Percentiles rank a stretch among this genome's conserved stretches.
Conservation (phyloP, 1,140 invertebrate species). For the Drosophila takahashii region DNA sequence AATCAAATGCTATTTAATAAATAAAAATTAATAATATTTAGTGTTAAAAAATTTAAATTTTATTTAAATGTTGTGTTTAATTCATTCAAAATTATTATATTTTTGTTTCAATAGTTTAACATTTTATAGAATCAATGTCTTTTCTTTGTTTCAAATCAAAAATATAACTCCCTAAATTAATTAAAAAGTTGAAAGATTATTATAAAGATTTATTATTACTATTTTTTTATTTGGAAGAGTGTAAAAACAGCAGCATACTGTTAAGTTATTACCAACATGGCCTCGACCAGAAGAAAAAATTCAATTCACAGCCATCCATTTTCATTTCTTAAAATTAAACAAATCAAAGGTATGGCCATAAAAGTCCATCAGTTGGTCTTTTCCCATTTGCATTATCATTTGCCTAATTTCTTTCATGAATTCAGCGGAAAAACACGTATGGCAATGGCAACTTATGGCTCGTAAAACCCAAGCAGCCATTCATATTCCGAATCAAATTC, state of each 20-base stretch:
- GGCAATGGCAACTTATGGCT: constrained; percentile 2
- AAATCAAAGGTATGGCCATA: neutral
- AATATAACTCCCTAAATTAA: no score
- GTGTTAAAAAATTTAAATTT: no score
- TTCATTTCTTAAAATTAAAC: neutral
- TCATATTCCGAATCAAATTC: constrained; percentile 26
- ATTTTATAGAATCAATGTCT: no score
- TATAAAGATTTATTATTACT: no score
- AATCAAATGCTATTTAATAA: no score
- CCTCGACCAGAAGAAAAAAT: constrained; percentile 1
- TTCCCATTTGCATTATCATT: neutral
- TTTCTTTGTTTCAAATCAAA: no score
- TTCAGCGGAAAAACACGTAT: constrained; percentile 1
- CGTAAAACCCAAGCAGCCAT: constrained; percentile 9
- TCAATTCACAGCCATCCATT: constrained; percentile 11
- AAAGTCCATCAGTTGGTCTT: neutral
- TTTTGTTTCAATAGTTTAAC: no score
- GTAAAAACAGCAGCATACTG: constrained; percentile 5
- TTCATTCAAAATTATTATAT: no score
- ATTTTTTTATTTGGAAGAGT: no score
- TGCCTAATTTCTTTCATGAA: neutral
- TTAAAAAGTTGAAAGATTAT: no score
- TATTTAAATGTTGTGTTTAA: no score
- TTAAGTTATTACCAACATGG: constrained; percentile 4
- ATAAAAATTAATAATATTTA: no score